Evolutionary conservation across 2,888 invertebrate genomes (phyloP), one percentile per base, ranked within the genome.

Genomic region (Slavum lentiscoides): DNA sequence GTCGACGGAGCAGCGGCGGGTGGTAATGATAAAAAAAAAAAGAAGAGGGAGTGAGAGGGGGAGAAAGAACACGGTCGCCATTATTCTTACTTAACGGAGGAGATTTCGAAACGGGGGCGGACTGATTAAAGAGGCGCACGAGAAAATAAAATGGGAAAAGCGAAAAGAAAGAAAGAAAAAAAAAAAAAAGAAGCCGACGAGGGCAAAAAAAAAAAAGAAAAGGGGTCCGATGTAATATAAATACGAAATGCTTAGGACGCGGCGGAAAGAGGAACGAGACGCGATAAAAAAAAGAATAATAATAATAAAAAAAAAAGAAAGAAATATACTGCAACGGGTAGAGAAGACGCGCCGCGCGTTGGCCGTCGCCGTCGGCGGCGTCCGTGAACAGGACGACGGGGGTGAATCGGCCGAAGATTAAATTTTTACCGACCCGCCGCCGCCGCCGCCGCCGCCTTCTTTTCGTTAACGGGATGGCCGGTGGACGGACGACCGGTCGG

Each of bases 391-490:
- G 76, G 39, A 49, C n/a, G 49, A 23, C 49, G 77, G 70, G 55
- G 81, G 43, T 8, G 74, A 58, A 55, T 43, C 59, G 73, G 77
- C 81, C 76, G 82, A 70, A 82, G 83, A 83, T 83, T 83, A 83
- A 83, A 83, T 83, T 83, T 83, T 83, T 82, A 83, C 76, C 83
- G 74, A 82, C 83, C 83, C 83, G 81, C 30, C 30, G 30, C 30
- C 30, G 30, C 30, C 30, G 30, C 30, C 30, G 30, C 30, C 30
- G 30, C 30, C 30, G 30, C 83, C 82, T 83, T 83, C 77, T 83
- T 82, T 69, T 9, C 43, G 43, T 43, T 43, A 43, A 43, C 30
- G 30, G 30, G 30, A 30, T 30, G 30, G 30, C 30, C 43, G 43
- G 9, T 7, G 43, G 9, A 43, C 43, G 8, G 43, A 9, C 23